Evolutionary conservation across 2,113 vertebrate species (phyloP).

Genomic region (Sula dactylatra): DNA sequence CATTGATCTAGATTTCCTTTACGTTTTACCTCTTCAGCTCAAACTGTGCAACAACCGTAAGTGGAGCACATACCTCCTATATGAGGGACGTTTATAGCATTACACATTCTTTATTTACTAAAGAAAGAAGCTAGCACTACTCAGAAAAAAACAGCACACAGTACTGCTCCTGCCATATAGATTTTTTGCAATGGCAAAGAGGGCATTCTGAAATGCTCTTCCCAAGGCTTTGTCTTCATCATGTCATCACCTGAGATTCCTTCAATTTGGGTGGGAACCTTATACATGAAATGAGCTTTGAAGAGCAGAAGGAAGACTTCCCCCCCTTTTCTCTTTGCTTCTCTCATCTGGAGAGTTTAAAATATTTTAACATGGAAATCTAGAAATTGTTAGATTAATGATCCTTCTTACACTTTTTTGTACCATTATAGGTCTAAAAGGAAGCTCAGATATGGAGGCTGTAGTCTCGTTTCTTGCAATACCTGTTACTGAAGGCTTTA

Average conservation of each 20-base stretch:
- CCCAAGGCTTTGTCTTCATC: background rate
- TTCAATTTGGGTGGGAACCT: background rate
- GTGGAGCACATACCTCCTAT: slow-evolving; percentile 14
- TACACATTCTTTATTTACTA: slow-evolving; percentile 34
- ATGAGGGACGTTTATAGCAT: slow-evolving; percentile 39
- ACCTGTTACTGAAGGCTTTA: background rate
- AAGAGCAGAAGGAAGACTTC: background rate
- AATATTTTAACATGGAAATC: background rate
- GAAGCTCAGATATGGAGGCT: background rate
- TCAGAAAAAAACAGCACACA: background rate
- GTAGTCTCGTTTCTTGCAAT: background rate
- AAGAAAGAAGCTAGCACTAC: slow-evolving; percentile 63
- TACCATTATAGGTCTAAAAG: background rate
- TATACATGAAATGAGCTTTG: background rate
- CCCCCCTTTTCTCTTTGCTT: background rate
- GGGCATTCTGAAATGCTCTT: background rate
- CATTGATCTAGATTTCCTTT: slow-evolving; percentile 42
- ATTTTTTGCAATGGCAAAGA: slow-evolving; percentile 12
- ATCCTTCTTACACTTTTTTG: background rate
- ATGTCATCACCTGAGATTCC: background rate
- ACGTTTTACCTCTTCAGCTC: background rate
- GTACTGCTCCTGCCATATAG: background rate
- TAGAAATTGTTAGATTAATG: background rate
- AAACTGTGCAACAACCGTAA: slow-evolving; percentile 14
- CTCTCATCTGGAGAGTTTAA: background rate